Percentiles rank a stretch among this genome's conserved stretches.
These are phyloP conservation scores for Pentamera pediparva DNA, from an alignment of 53 echinoderm and acorn worm species.

Conservation along the genomic window DNA sequence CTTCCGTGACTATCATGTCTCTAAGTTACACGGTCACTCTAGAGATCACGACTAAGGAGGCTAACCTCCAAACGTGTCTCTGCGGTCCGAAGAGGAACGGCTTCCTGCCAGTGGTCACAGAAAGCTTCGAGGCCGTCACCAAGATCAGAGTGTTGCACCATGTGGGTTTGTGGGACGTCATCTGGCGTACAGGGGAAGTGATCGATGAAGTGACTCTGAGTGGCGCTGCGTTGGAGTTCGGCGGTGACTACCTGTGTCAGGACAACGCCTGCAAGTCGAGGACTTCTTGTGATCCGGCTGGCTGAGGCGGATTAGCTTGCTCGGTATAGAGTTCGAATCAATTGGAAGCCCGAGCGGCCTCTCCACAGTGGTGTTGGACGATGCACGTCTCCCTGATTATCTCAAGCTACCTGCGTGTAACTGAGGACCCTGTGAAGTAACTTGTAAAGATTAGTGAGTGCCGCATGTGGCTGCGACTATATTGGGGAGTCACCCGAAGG, in stretches of 20 bases:
- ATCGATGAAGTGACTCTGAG: conserved; percentile 35
- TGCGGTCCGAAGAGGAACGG: conserved; percentile 62
- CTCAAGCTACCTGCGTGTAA: too few species aligned
- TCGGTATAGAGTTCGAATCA: too few species aligned
- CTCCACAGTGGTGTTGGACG: too few species aligned
- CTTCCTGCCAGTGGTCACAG: conserved; percentile 53
- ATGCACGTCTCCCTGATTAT: too few species aligned
- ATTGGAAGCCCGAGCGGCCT: too few species aligned
- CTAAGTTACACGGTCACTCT: conserved; percentile 33
- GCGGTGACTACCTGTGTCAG: conserved; percentile 54
- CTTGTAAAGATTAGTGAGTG: too few species aligned
- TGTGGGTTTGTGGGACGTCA: background rate
- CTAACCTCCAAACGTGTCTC: conserved; percentile 54
- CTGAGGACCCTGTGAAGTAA: too few species aligned
- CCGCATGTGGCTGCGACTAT: too few species aligned
- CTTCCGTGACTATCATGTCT: conserved; percentile 20
- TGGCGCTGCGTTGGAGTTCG: conserved; percentile 64
- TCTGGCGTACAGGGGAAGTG: background rate
- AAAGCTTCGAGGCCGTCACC: conserved; percentile 52
- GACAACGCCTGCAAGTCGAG: conserved; percentile 40
- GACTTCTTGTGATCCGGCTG: background rate
- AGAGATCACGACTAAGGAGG: conserved; percentile 19
- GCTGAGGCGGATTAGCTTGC: background rate
- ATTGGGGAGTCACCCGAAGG: too few species aligned
- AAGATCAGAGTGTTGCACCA: conserved; percentile 17